Base-by-base conservation (phyloP, 2,113 vertebrate species). In the Pterocles gutturalis region DNA sequence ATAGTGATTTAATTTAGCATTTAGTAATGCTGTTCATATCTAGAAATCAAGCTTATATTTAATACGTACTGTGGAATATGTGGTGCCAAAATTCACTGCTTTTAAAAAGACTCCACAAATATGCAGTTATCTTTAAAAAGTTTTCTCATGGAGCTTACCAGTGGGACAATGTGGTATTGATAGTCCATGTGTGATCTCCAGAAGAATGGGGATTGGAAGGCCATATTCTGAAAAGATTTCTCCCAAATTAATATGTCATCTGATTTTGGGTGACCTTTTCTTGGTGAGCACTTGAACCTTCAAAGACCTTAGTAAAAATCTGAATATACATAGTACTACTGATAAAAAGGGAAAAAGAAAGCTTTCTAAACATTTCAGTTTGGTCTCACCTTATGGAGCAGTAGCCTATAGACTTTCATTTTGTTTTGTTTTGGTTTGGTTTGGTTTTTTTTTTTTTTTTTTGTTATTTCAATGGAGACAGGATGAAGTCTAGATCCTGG, bases 21-120 rank as follows among this genome's bases (percentile, higher is more conserved):
- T 94, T 83, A 8, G 26, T 41, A 51, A 33, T 15, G 17, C 20
- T 57, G 7, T 77, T 73, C 3, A 2, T 78, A 19, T 28, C 21
- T 77, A 48, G 38, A 45, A 83, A 69, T 77, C 8, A 54, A 36
- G 20, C 5, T 92, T 69, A 1, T 60, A 54, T 80, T 83, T 73
- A 41, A 25, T n/a, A 19, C 0, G 0, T 49, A 49, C 3, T 5
- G 46, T 22, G 19, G 54, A 81, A 70, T 29, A 54, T 0, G 0
- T 9, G 22, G 3, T n/a, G 29, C 34, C 22, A 21, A 26, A 76
- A 64, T 51, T 15, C 7, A 45, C 49, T 43, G 14, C 2, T 41
- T 9, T 57, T 88, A 19, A 73, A 57, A 81, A 26, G 25, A 17
- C 2, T 88, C n/a, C 7, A 20, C 1, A 1, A 46, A 4, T 53